These are phyloP conservation scores for Polyommatus icarus DNA, from an alignment of 2,888 invertebrate genomes.

Conservation along the genomic window DNA sequence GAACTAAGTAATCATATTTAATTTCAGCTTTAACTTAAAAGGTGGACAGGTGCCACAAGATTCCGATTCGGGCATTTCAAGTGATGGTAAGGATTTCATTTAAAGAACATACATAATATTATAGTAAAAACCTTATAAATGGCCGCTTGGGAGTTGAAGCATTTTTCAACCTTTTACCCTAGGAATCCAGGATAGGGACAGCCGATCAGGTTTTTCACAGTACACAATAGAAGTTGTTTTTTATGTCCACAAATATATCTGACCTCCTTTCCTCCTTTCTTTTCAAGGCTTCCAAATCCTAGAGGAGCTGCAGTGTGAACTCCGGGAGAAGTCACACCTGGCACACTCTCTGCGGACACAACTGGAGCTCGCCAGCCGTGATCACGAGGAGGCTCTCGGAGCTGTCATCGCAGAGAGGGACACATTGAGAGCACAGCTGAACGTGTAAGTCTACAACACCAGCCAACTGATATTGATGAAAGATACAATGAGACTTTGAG, in stretches of 20 bases:
- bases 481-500: background rate
- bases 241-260: too few relatives aligned
- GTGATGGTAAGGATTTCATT: constrained; percentile 59
- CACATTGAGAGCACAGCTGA: constrained; percentile 59
- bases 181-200: too few relatives aligned
- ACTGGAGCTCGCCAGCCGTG: constrained; percentile 65
- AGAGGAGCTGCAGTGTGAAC: constrained; percentile 69
- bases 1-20: background rate
- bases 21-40: constrained; percentile 68
- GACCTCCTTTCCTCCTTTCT: background rate
- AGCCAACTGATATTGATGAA: too few relatives aligned
- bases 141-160: too few relatives aligned
- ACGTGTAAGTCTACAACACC: constrained; percentile 52
- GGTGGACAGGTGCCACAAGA: constrained; percentile 64
- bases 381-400: constrained; percentile 67
- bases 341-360: constrained; percentile 62
- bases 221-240: too few relatives aligned
- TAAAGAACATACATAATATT: too few relatives aligned
- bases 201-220: too few relatives aligned
- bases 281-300: constrained; percentile 61
- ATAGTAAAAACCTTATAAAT: too few relatives aligned
- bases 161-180: background rate
- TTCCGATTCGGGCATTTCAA: constrained; percentile 73
- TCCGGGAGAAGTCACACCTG: constrained; percentile 65
- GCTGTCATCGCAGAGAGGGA: constrained; percentile 64